phyloP scores from a whole-genome alignment of 2,113 vertebrate genomes.

The Chauna torquata region DNA sequence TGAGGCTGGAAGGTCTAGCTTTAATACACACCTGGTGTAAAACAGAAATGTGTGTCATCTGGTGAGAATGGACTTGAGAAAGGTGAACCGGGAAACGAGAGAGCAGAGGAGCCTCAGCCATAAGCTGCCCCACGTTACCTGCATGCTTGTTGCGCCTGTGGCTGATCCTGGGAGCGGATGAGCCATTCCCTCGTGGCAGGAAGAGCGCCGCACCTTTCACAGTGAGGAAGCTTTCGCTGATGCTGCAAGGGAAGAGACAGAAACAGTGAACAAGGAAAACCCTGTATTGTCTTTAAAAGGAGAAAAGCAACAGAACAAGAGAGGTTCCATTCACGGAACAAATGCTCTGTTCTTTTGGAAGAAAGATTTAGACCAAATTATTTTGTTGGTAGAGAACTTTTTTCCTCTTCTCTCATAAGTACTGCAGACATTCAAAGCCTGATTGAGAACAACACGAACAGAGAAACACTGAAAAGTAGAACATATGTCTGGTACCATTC shows the following conservation, averaged over 20 bases:
- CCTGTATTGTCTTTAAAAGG: not conserved
- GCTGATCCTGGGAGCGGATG: slow-evolving; percentile 83
- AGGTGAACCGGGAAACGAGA: not conserved
- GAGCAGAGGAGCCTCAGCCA: not conserved
- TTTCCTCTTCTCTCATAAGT: not conserved
- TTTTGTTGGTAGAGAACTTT: not conserved
- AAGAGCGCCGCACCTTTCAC: slow-evolving; percentile 98
- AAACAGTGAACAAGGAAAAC: not conserved
- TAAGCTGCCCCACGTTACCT: slow-evolving; percentile 74
- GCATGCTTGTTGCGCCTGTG: slow-evolving; percentile 94
- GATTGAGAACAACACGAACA: not conserved
- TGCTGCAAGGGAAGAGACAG: slow-evolving; percentile 75
- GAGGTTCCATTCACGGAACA: not conserved
- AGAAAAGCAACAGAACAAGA: not conserved
- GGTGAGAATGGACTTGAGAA: not conserved
- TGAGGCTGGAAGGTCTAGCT: not conserved
- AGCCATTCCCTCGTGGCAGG: slow-evolving; percentile 92
- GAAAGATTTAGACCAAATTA: not conserved
- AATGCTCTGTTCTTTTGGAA: not conserved
- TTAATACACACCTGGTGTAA: not conserved
- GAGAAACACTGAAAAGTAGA: not conserved
- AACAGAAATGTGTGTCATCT: not conserved
- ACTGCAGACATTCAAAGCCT: not conserved
- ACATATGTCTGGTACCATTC: not conserved
- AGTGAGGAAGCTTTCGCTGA: slow-evolving; percentile 96